Conservation (phyloP, 2,888 invertebrate species). For the Apodemia hepburni region DNA sequence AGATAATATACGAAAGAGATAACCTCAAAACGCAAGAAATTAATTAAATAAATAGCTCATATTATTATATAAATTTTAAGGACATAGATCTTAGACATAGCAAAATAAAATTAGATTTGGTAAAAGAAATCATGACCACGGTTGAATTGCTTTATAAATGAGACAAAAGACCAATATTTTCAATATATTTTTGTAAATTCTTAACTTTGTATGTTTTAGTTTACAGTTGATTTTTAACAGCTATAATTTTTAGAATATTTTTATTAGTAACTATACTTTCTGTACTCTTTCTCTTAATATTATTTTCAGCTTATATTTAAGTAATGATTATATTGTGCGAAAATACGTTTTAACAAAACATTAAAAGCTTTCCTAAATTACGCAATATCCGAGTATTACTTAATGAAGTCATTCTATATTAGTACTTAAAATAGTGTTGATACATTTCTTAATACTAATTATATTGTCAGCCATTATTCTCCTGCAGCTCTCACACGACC, state of each 20-base stretch:
- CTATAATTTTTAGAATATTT: neutral
- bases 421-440: constrained; percentile 20
- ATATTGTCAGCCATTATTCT: constrained; percentile 74
- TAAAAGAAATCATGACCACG: too few species aligned
- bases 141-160: too few species aligned
- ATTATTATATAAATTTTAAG: too few species aligned
- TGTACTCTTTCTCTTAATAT: neutral
- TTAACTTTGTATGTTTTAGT: neutral
- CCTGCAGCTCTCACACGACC: constrained; percentile 61
- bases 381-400: constrained; percentile 27
- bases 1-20: too few species aligned
- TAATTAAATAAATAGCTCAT: too few species aligned
- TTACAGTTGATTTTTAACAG: neutral
- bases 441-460: constrained; percentile 24
- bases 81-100: too few species aligned
- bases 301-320: neutral
- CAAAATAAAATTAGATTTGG: too few species aligned
- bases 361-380: constrained; percentile 13
- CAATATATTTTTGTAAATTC: too few species aligned
- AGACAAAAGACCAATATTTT: too few species aligned
- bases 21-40: too few species aligned
- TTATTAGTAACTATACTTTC: neutral
- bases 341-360: neutral
- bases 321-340: constrained; percentile 20
- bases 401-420: constrained; percentile 6